Conservation (phyloP, 2,113 vertebrate species). For the Ciconia maguari region DNA sequence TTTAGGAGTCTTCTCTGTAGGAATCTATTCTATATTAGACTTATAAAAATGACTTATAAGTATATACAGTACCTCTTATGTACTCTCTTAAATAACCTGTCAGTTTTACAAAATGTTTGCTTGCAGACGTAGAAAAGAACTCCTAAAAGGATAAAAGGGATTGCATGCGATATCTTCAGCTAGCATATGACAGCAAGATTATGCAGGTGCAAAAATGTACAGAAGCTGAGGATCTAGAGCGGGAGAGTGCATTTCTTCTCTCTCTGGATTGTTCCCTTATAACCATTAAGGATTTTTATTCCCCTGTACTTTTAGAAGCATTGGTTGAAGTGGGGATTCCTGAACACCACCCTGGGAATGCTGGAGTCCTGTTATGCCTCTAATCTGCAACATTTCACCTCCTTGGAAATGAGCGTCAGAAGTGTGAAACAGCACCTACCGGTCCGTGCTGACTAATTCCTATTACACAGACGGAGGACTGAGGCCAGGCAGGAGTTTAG, state of each 20-base stretch:
- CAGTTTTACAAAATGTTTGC: background rate
- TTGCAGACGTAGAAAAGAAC: background rate
- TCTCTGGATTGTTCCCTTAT: background rate
- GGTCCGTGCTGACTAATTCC: background rate
- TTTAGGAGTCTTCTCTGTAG: background rate
- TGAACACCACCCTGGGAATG: background rate
- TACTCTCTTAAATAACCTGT: background rate
- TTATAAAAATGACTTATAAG: background rate
- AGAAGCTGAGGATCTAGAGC: background rate
- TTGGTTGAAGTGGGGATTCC: background rate
- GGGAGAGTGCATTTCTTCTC: background rate
- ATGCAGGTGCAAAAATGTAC: background rate
- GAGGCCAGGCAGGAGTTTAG: background rate
- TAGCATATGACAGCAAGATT: background rate
- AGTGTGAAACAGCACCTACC: background rate
- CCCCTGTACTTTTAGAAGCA: fast-evolving
- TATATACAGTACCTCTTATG: background rate
- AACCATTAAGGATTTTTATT: background rate
- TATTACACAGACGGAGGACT: background rate
- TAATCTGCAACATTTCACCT: background rate
- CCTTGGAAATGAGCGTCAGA: background rate
- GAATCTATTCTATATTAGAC: background rate
- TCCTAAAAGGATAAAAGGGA: background rate
- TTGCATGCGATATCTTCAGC: background rate
- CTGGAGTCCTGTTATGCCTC: background rate